Base-by-base conservation (phyloP, 2,113 vertebrate genomes). In the Coptodon rendalli region DNA sequence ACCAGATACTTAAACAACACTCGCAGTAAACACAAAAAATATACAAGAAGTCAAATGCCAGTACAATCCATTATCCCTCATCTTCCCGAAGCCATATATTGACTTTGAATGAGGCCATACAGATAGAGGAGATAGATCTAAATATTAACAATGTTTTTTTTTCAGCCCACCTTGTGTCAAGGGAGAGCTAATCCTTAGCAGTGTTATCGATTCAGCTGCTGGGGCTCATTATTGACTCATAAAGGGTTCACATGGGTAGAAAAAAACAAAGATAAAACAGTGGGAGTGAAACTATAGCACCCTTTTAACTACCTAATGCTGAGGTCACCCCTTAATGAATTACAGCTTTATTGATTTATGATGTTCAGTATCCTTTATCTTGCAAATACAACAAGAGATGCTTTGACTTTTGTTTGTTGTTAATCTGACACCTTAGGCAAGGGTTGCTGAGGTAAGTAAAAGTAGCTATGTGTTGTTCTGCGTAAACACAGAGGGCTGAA, bases 221-320 rank as follows among this genome's bases (percentile, higher is more conserved):
- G 82, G 38, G 85, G 91, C 90, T 92, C 87, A 91, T 93, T 91
- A 95, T 89, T 89, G 92, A 94, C 86, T 89, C 81, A 48, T 85
- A 80, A 90, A 82, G 80, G 36, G 76, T 76, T 92, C 90, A 89
- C 82, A 87, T 89, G 76, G 53, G 50, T 22, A 73, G 43, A 45
- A 87, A 76, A 86, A 86, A 85, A 79, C 81, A 89, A 45, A 48
- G 59, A 92, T 88, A 68, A 68, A 87, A 85, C 68, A 79, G 38
- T 48, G 83, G 17, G 56, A 90, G 29, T 87, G 16, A 76, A 85
- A 86, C 63, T 82, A 56, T 43, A n/a, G 59, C 71, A 56, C 24
- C 24, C 24, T 52, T 80, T 83, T 24, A 79, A 66, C 48, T 12
- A 19, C 4, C 13, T 59, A 84, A 79, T 10, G 79, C 50, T 22